Percentiles rank a stretch among this genome's conserved stretches.
Conservation (phyloP, 2,888 invertebrate genomes). For the Atrina japonica region DNA sequence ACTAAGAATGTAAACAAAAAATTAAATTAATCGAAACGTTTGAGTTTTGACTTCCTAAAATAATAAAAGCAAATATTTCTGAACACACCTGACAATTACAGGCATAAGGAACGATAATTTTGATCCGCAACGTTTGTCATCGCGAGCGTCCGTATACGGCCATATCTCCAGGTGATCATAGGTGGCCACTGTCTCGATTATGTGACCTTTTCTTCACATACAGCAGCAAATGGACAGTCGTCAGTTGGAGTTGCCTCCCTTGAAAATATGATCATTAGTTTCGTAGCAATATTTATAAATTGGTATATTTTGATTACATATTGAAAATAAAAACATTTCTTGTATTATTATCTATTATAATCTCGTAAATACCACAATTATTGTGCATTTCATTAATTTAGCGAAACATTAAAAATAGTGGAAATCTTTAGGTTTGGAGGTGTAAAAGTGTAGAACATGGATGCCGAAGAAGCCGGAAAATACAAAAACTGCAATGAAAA, state of each 20-base stretch:
- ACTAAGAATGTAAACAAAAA: neutral
- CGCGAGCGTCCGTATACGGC: constrained; percentile 19
- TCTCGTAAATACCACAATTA: too few species aligned
- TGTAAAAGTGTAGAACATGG: constrained; percentile 27
- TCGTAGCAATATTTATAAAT: constrained; percentile 7
- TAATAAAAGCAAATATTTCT: neutral
- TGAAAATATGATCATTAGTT: constrained; percentile 16
- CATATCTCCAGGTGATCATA: constrained; percentile 23
- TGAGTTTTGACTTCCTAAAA: neutral
- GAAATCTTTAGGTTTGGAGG: constrained; percentile 16
- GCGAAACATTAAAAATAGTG: neutral
- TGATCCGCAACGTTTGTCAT: constrained; percentile 5
- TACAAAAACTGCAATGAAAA: constrained; percentile 12
- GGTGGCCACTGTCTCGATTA: constrained; percentile 41
- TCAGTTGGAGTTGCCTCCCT: constrained; percentile 35
- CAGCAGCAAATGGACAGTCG: constrained; percentile 45
- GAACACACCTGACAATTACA: constrained; percentile 14
- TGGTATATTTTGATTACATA: neutral
- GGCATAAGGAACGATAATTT: constrained; percentile 1
- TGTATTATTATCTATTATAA: too few species aligned
- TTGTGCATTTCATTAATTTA: too few species aligned
- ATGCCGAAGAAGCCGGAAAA: constrained; percentile 37
- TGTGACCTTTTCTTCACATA: constrained; percentile 43
- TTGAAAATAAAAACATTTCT: neutral
- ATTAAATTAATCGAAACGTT: neutral